These are phyloP conservation scores for Standfussiana lucernea DNA, from an alignment of 2,888 invertebrate species.

Conservation along the genomic window DNA sequence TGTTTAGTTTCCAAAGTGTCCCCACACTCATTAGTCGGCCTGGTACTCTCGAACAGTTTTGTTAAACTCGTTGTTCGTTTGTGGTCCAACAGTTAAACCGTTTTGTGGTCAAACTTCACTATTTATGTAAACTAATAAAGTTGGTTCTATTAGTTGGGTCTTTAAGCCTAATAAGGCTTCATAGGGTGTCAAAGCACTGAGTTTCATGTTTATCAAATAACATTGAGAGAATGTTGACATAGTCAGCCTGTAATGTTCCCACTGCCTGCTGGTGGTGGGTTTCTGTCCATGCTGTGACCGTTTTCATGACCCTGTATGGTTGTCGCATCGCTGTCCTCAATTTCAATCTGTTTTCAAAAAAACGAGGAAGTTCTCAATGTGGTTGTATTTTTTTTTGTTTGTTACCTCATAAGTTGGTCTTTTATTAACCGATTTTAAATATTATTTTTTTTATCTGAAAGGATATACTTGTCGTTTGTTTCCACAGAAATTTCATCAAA, in stretches of 20 bases:
- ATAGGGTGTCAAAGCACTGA: neutral
- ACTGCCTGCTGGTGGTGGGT: too few relatives aligned
- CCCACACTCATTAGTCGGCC: constrained; percentile 50
- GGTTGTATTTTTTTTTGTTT: too few relatives aligned
- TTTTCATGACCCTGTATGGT: neutral
- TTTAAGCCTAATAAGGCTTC: constrained; percentile 10
- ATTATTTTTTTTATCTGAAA: too few relatives aligned
- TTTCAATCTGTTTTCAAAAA: too few relatives aligned
- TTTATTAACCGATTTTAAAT: too few relatives aligned
- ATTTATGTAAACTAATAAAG: constrained; percentile 57
- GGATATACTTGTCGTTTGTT: too few relatives aligned
- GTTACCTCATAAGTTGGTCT: too few relatives aligned
- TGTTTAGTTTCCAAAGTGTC: constrained; percentile 47
- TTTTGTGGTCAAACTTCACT: constrained; percentile 53
- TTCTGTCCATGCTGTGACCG: too few relatives aligned
- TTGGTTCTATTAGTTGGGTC: neutral
- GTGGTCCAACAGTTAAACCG: constrained; percentile 47
- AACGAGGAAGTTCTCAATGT: too few relatives aligned
- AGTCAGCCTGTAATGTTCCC: neutral
- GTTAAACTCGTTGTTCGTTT: constrained; percentile 46
- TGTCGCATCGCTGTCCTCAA: neutral
- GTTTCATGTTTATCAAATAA: too few relatives aligned
- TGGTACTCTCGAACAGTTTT: constrained; percentile 56
- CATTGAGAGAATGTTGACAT: neutral
- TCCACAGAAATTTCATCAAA: too few relatives aligned